Base-by-base conservation (phyloP, 2,888 invertebrate species). In the Cyclophora punctaria region DNA sequence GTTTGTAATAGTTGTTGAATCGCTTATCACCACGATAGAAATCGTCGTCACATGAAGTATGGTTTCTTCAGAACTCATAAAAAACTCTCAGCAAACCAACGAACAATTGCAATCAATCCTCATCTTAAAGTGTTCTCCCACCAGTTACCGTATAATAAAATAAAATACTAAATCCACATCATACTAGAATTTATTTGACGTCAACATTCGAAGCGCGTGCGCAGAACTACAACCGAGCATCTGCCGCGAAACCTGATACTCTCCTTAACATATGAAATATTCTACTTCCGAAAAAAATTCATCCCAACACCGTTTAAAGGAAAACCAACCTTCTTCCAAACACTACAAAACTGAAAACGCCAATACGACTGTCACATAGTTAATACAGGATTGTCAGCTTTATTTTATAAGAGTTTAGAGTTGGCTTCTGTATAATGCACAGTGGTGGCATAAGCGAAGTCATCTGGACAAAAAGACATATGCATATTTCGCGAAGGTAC, bases 211-310 rank as follows among this genome's bases (percentile, higher is more conserved):
- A 67, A 71, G 67, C 83, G 81, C 84, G 85, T 83, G 85, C 84
- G 79, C 78, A 63, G 71, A 67, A 67, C 68, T 57, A 64, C 63
- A 59, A 61, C 64, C 55, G 57, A 67, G 73, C 87, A 87, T 86
- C 86, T 87, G 87, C 77, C 68, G 69, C 71, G 87, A 79, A 83
- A 87, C 87, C 78, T 80, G 86, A 87, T 78, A 80, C 81, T 73
- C 78, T 78, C 74, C 81, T 80, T 79, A 71, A 75, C 79, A 76
- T 80, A 80, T 81, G 81, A 84, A 79, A 80, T 78, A 80, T 76
- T 67, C 72, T 71, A 78, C 75, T 81, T 81, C 80, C 77, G 71
- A 78, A 84, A 85, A 81, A 82, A 80, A 75, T 54, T 52, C 46
- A 49, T 44, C 48, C 49, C 33, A 53, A 59, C 58, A 59, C 60